These are phyloP conservation scores for Hydropotes inermis DNA, from an alignment of 2,113 vertebrate species.

Conservation along the genomic window DNA sequence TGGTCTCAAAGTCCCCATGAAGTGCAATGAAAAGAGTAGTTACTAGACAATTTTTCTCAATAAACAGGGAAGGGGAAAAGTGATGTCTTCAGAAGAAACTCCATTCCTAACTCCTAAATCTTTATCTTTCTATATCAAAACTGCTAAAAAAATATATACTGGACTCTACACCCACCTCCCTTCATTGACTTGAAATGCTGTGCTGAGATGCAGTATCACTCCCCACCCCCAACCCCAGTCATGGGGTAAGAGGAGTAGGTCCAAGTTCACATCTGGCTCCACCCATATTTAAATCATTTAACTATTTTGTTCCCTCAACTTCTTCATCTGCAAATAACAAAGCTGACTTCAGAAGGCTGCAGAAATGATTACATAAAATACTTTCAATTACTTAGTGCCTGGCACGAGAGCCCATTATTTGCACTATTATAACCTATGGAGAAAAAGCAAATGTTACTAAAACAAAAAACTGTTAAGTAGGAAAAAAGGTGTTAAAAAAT, in stretches of 20 bases:
- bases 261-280: not conserved
- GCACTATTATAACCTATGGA: not conserved
- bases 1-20: not conserved
- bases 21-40: not conserved
- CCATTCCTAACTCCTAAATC: not conserved
- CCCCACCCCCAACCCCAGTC: not conserved
- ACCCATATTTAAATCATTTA: constrained; percentile 1
- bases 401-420: not conserved
- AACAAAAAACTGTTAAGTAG: not conserved
- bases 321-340: not conserved
- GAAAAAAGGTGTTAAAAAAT: not conserved
- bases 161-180: not conserved
- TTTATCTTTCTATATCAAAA: not conserved
- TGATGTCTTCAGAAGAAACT: not conserved
- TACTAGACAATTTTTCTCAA: not conserved
- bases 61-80: not conserved
- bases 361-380: constrained; percentile 15
- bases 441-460: not conserved
- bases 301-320: not conserved
- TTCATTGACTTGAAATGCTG: not conserved
- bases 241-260: not conserved
- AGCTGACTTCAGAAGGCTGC: not conserved
- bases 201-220: not conserved
- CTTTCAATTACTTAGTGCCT: not conserved
- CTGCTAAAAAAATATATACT: not conserved